Evolutionary conservation across 2,797 vertebrate genomes (phyloP), one percentile per base, ranked within the genome.

Genomic region (Sebastes taczanowskii): DNA sequence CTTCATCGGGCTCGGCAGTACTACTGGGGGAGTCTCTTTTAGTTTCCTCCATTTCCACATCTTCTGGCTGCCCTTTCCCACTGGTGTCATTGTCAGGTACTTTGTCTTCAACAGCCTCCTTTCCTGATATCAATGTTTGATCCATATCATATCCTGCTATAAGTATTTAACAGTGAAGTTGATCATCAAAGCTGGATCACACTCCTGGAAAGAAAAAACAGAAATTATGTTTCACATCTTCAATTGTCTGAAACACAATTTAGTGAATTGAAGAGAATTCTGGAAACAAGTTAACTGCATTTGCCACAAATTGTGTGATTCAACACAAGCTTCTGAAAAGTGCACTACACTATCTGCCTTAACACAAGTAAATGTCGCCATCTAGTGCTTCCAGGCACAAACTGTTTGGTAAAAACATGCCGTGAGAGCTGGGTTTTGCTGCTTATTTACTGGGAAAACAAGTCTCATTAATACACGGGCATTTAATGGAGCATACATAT

Each of bases 331-430:
- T 34, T 76, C 30, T 78, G 25, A 42, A 38, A 79, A 80, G 18
- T 30, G 32, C 71, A 49, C 46, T 18, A 8, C 11, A 10, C 56
- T 4, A 10, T 53, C 5, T 1, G 35, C 64, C 20, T 61, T 81
- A 86, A 78, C 23, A 38, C 49, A 74, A 74, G 87, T 67, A 86
- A 88, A 92, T 94, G 89, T 87, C 92, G 89, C 94, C 94, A 92
- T 95, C 95, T 96, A 95, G 89, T 95, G 95, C 1, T 56, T 80
- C 7, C 5, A 82, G 3, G 18, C 1, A 32, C 27, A 73, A 83
- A 90, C 2, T 86, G 74, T 53, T 58, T 23, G 46, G 53, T 68
- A 9, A 63, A 53, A 62, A 22, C 6, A 11, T 9, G 27, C 30
- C 32, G 32, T 30, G 10, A 73, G 60, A 79, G 58, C 22, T 58